phyloP scores from a whole-genome alignment of 1,140 invertebrate species.

The Calycopis cecrops region DNA sequence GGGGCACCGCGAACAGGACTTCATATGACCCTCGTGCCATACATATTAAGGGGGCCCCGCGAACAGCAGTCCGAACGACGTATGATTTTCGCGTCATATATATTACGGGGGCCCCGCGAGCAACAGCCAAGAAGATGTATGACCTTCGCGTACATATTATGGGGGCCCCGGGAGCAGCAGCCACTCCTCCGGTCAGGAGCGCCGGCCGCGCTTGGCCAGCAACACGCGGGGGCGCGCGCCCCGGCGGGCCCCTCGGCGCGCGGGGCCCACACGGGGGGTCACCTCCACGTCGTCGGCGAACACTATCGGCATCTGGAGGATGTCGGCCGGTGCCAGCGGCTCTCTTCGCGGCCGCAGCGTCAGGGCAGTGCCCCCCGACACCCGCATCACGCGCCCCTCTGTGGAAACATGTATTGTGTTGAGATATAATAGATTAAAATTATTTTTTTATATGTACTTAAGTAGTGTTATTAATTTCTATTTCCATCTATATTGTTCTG shows the following conservation, averaged over 20 bases:
- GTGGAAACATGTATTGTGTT: not conserved
- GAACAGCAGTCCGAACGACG: no score
- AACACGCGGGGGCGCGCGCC: constrained; percentile 11
- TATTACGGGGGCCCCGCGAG: no score
- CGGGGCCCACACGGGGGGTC: constrained; percentile 9
- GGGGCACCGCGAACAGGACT: no score
- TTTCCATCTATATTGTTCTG: not conserved
- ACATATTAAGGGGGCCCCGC: no score
- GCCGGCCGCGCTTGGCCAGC: constrained; percentile 8
- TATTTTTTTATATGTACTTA: constrained; percentile 10
- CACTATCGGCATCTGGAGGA: constrained; percentile 53
- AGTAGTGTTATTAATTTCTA: not conserved
- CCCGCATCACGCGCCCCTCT: constrained; percentile 46
- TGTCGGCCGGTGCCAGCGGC: constrained; percentile 43
- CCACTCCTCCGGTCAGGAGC: no score
- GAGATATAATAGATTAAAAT: not conserved
- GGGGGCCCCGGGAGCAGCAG: no score
- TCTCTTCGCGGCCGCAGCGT: constrained; percentile 33
- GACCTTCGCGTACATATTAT: no score
- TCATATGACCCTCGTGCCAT: no score
- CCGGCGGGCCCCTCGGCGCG: constrained; percentile 11
- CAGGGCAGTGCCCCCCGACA: constrained; percentile 38
- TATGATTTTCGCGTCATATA: no score
- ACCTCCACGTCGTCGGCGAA: constrained; percentile 33
- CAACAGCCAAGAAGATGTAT: no score